phyloP scores from a whole-genome alignment of 2,113 vertebrate species.

The Cavia porcellus region DNA sequence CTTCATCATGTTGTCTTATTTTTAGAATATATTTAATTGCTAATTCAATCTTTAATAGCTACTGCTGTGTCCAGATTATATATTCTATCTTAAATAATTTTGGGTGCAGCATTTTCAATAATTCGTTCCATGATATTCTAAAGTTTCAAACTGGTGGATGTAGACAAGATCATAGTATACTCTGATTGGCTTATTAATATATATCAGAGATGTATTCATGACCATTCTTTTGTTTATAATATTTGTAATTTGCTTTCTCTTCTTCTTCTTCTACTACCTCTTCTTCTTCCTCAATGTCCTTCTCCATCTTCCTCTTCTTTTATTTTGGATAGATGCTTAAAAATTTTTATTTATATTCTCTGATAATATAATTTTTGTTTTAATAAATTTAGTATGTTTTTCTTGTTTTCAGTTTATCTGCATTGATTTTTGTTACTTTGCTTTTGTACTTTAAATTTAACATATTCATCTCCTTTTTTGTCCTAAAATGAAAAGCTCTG shows the following conservation, averaged over 20 bases:
- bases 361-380: background rate
- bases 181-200: background rate
- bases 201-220: background rate
- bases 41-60: background rate
- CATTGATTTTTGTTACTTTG: background rate
- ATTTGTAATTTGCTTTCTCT: background rate
- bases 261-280: too few relatives aligned
- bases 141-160: background rate
- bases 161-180: background rate
- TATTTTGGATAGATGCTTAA: background rate
- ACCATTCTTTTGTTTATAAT: background rate
- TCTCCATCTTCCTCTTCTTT: background rate
- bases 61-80: background rate
- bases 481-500: background rate
- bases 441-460: background rate
- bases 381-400: background rate
- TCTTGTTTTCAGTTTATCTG: background rate
- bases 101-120: background rate
- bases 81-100: background rate
- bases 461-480: background rate
- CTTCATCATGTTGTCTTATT: background rate
- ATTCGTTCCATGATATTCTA: background rate
- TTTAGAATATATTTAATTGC: background rate
- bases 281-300: background rate
- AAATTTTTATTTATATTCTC: background rate